Conservation (phyloP, 2,113 vertebrate genomes). For the Corythoichthys intestinalis region DNA sequence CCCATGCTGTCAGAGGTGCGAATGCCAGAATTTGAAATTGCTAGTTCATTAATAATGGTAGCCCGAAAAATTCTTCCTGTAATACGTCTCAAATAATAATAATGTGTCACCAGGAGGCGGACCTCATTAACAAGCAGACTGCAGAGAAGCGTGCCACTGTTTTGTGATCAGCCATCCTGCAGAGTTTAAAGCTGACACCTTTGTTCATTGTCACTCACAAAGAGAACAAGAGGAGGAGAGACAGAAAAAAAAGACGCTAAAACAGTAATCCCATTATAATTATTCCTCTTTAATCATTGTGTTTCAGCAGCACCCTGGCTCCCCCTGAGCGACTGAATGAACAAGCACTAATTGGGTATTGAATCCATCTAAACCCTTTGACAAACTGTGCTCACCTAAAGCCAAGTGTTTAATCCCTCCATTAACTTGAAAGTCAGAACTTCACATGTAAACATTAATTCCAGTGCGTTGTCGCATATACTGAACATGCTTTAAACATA, state of each 20-base stretch:
- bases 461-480: not conserved
- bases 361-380: conserved; percentile 23
- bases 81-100: conserved; percentile 9
- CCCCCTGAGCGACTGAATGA: conserved; percentile 26
- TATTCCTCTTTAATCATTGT: not conserved
- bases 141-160: conserved; percentile 33
- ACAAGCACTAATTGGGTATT: conserved; percentile 31
- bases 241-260: not conserved
- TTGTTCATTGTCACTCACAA: not conserved
- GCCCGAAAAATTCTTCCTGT: not conserved
- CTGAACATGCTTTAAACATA: not conserved
- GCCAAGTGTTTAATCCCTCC: conserved; percentile 15
- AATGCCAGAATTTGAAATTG: not conserved
- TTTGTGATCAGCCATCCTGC: conserved; percentile 38
- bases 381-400: conserved; percentile 21
- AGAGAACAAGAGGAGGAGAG: not conserved
- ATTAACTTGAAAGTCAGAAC: not conserved
- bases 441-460: not conserved
- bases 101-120: conserved; percentile 13
- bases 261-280: not conserved
- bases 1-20: not conserved
- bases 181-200: conserved; percentile 31
- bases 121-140: conserved; percentile 15
- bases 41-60: not conserved
- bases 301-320: not conserved